These are phyloP conservation scores for Misgurnus mizolepis DNA, from an alignment of 2,113 vertebrate species.

Conservation along the genomic window DNA sequence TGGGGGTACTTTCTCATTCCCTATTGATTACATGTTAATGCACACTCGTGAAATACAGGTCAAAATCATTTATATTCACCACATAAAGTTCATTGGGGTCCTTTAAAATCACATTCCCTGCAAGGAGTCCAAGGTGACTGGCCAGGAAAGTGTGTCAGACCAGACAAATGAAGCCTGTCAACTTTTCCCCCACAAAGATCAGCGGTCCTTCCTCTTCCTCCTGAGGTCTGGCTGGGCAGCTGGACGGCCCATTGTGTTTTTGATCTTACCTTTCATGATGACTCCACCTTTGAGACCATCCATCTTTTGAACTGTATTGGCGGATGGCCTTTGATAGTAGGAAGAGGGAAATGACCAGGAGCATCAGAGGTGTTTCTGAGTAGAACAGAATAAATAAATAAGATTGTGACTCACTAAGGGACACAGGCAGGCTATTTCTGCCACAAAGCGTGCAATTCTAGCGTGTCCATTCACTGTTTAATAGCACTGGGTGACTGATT, in stretches of 20 bases:
- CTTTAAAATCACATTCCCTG: not conserved
- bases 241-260: slow-evolving; percentile 78
- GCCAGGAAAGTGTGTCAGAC: slow-evolving; percentile 68
- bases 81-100: not conserved
- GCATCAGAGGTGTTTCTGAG: slow-evolving; percentile 33
- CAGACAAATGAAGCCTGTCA: slow-evolving; percentile 83
- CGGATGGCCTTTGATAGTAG: slow-evolving; percentile 54
- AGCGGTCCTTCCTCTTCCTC: slow-evolving; percentile 72
- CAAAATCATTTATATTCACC: not conserved
- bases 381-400: slow-evolving; percentile 43
- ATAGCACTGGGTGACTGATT: slow-evolving; percentile 49
- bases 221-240: slow-evolving; percentile 73
- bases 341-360: slow-evolving; percentile 33
- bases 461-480: slow-evolving; percentile 19
- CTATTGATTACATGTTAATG: too few relatives aligned
- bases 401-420: not conserved
- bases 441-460: slow-evolving; percentile 19
- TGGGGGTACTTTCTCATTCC: too few relatives aligned
- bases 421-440: slow-evolving; percentile 23
- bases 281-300: slow-evolving; percentile 77
- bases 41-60: not conserved
- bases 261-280: slow-evolving; percentile 83
- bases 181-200: slow-evolving; percentile 71
- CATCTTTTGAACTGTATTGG: slow-evolving; percentile 72
- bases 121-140: not conserved